Evolutionary conservation across 2,797 vertebrate genomes (phyloP), one percentile per base, ranked within the genome.

Genomic region (Podarcis lilfordi): DNA sequence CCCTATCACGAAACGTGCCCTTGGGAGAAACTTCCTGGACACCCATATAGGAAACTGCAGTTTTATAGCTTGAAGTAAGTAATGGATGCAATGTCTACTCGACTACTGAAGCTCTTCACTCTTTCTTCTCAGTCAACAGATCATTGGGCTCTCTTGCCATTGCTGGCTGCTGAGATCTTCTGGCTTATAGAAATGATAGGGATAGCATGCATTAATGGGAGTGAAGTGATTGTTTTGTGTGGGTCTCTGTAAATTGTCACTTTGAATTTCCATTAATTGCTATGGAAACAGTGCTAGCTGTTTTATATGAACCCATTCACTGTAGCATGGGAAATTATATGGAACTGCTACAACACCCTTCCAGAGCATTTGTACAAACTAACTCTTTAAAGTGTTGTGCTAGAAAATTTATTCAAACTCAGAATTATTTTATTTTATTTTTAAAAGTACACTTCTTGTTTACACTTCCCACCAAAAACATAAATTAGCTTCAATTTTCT

Each of bases 221-320:
- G 93, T 91, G 89, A 91, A 0, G 0, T 43, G 55, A 89, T 93
- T 94, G 89, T 93, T 1, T 93, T 93, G 91, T 77, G 29, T 0
- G 55, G 50, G 64, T 59, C 88, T 87, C 71, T 84, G 9, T 93
- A 92, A 94, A 74, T 89, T 92, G 91, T 94, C 82, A 50, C 90
- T 94, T 95, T 92, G 92, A 85, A 89, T 90, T 80, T 88, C 90
- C 88, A 83, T 64, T 89, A 19, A 85, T 91, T 93, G 88, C 82
- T 89, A 90, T 80, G 89, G 88, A 93, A 95, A 92, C 86, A 82
- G 86, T 88, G 90, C 86, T 55, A 75, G 93, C 87, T 75, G 0
- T 89, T 94, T 89, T 68, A 55, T 84, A 35, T 0, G 8, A 91
- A 66, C 55, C 3, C 37, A 13, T 87, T 71, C 7, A 61, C 50